Evolutionary conservation across 2,888 invertebrate genomes (phyloP).

Genomic region (Romanomermis culicivorax): DNA sequence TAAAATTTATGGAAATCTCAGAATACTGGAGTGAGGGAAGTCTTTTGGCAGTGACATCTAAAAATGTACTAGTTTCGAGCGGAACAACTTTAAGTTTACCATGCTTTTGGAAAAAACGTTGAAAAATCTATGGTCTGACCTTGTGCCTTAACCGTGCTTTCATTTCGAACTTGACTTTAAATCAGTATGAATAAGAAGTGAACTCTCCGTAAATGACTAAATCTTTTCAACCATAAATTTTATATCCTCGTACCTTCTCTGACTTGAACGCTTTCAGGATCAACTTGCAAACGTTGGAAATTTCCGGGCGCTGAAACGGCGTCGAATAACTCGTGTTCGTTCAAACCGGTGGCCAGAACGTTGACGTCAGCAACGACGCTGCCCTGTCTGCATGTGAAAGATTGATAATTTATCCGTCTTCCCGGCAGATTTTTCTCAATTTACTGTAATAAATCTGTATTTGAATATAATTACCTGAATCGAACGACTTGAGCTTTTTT

Average conservation of each 20-base stretch:
- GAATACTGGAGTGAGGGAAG: too few relatives aligned
- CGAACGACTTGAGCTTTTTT: background rate
- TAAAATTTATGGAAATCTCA: too few relatives aligned
- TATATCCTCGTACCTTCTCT: constrained; percentile 4
- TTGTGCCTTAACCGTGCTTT: too few relatives aligned
- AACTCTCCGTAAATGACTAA: too few relatives aligned
- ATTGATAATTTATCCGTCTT: background rate
- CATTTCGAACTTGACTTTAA: too few relatives aligned
- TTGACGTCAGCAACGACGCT: constrained; percentile 9
- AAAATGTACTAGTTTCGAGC: too few relatives aligned
- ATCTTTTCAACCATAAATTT: too few relatives aligned
- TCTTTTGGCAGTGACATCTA: background rate
- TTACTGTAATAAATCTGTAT: background rate
- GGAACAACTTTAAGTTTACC: too few relatives aligned
- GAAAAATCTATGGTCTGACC: too few relatives aligned
- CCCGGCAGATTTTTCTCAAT: background rate
- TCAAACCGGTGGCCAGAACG: background rate
- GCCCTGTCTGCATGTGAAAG: background rate
- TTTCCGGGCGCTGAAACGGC: background rate
- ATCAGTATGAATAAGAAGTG: too few relatives aligned
- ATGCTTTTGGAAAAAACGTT: too few relatives aligned
- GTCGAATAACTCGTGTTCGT: background rate
- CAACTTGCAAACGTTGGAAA: background rate
- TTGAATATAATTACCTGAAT: background rate
- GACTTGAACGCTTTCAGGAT: background rate